Conservation (phyloP, 2,888 invertebrate species). For the Phorcus lineatus region DNA sequence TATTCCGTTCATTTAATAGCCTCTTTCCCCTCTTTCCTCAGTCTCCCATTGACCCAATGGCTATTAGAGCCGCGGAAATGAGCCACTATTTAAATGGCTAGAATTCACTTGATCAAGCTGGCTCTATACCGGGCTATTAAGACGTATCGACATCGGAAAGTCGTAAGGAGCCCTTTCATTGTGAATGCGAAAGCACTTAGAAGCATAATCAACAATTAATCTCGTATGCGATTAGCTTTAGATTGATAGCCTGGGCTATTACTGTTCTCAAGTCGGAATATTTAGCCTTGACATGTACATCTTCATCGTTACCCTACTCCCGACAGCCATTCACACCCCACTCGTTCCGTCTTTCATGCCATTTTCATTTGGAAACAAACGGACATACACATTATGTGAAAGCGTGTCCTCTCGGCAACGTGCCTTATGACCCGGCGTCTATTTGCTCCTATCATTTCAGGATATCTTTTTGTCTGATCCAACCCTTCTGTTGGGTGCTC, state of each 20-base stretch:
- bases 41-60: conserved; percentile 19
- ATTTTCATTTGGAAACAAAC: background rate
- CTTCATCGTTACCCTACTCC: background rate
- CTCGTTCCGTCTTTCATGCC: background rate
- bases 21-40: conserved; percentile 9
- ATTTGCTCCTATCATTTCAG: too few relatives aligned
- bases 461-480: too few relatives aligned
- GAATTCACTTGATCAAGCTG: conserved; percentile 18
- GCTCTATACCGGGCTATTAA: conserved; percentile 7
- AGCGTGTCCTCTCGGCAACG: too few relatives aligned
- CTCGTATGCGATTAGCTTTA: conserved; percentile 25
- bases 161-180: conserved; percentile 26
- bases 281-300: conserved; percentile 20
- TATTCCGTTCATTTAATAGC: conserved; percentile 16
- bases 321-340: background rate
- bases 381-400: background rate
- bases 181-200: conserved; percentile 30
- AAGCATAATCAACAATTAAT: conserved; percentile 28
- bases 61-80: conserved; percentile 27
- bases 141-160: conserved; percentile 13
- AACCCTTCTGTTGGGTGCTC: too few relatives aligned
- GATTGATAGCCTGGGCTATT: conserved; percentile 22
- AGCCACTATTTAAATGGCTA: conserved; percentile 22
- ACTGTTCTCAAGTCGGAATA: conserved; percentile 6
- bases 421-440: too few relatives aligned